Evolutionary conservation across 2,113 vertebrate genomes (phyloP).

Genomic region (Stegastes partitus): DNA sequence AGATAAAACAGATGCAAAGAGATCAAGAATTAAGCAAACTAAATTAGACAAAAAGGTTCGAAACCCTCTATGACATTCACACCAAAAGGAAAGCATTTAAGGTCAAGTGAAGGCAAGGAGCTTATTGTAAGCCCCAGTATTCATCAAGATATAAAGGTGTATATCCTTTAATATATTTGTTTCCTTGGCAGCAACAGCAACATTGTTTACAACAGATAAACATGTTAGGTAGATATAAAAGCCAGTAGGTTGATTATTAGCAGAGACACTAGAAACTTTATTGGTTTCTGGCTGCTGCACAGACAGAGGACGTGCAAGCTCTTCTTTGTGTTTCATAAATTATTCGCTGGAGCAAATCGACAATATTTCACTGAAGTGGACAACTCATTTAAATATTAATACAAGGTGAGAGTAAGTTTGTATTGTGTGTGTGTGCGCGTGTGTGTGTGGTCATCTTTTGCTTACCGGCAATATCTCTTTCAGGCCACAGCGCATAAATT

Average conservation of each 20-base stretch:
- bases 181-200: conserved; percentile 44
- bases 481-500: conserved; percentile 98
- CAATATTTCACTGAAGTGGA: conserved; percentile 82
- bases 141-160: conserved; percentile 41
- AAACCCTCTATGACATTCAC: not conserved
- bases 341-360: conserved; percentile 77
- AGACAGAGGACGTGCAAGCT: conserved; percentile 66
- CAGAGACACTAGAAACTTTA: conserved; percentile 49
- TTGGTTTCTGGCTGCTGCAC: conserved; percentile 68
- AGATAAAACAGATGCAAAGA: not conserved
- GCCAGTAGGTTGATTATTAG: conserved; percentile 60
- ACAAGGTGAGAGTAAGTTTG: conserved; percentile 55
- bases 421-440: conserved; percentile 23
- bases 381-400: conserved; percentile 89
- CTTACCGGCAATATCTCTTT: conserved; percentile 97
- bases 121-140: conserved; percentile 35
- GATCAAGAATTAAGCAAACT: not conserved
- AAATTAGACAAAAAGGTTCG: conserved; percentile 2
- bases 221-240: conserved; percentile 62
- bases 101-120: conserved; percentile 14
- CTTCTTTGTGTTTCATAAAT: conserved; percentile 76
- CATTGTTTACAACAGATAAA: conserved; percentile 65
- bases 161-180: conserved; percentile 50
- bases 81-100: not conserved
- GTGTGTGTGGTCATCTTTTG: conserved; percentile 33